Evolutionary conservation across 37 sponge, comb jelly and placozoan genomes (phyloP), one percentile per base, ranked within the genome.

Genomic region (Halisarca cf. caerulea): DNA sequence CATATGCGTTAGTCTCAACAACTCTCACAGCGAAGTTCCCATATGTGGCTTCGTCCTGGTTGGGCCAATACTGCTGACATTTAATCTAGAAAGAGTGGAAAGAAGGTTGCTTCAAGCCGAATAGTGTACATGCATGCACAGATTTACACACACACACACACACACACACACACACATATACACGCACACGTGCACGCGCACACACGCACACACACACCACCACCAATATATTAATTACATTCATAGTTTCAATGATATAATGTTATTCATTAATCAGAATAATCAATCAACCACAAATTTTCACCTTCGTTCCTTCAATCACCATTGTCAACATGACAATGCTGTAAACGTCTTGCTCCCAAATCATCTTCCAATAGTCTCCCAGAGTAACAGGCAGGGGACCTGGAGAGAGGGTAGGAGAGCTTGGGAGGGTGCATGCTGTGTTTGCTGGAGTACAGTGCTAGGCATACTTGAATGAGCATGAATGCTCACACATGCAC

Each of bases 1-100:
- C 87, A 59, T 83, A 82, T 1, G 66, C 69, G 38, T 51, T 28
- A 18, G 83, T 85, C 24, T 83, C 83, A 17, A 62, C 30, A 4
- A 89, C 51, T 36, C 87, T 80, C 78, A 92, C 93, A 6, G 37
- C 64, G 60, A 86, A 74, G 75, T 79, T 79, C 38, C 70, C 87
- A 44, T 79, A 92, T 30, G 58, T 58, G 28, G 28, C 59, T 55
- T 23, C 41, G 2, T 79, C 90, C 5, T 18, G 9, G n/a, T 74
- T 30, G 18, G 93, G 93, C 93, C 93, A 92, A 66, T 92, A 92
- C 84, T 89, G 93, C 38, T 77, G 72, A 71, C 93, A 92, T 72
- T 92, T 92, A 47, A 92, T 75, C 89, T 89, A 68, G 17, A 30
- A 14, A 62, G 21, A 6, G 59, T 34, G 15, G 17, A 68, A 68